A percentile compares a stretch with the other conserved stretches of the same genome.
phyloP scores from a whole-genome alignment of 2,888 invertebrate species.

The Agrilus biguttatus region DNA sequence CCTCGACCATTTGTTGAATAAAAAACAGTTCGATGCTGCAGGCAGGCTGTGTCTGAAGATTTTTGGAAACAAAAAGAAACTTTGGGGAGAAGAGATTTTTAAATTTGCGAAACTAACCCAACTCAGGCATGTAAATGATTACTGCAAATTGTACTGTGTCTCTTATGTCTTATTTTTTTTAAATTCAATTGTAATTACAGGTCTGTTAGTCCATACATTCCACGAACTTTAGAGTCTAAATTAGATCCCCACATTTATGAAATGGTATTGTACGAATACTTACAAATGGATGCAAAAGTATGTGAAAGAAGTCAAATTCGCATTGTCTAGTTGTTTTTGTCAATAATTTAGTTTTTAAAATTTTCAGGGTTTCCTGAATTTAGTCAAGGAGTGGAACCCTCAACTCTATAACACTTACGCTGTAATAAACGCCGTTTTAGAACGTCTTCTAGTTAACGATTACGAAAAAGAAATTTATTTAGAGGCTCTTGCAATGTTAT shows the following conservation, averaged over 20 bases:
- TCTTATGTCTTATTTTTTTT: not conserved
- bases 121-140: conserved; percentile 33
- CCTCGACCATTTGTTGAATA: conserved; percentile 62
- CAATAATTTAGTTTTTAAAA: not conserved
- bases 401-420: conserved; percentile 68
- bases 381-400: conserved; percentile 83
- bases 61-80: conserved; percentile 62
- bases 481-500: conserved; percentile 79
- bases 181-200: conserved; percentile 24
- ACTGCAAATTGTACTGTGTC: not conserved
- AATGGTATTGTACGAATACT: conserved; percentile 83
- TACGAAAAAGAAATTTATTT: conserved; percentile 60
- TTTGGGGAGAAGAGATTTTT: conserved; percentile 87
- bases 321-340: not conserved
- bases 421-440: conserved; percentile 74
- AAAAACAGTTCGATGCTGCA: conserved; percentile 63
- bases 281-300: conserved; percentile 64
- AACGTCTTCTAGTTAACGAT: conserved; percentile 56
- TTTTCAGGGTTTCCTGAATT: conserved; percentile 57
- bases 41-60: conserved; percentile 75
- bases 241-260: conserved; percentile 81
- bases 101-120: conserved; percentile 79
- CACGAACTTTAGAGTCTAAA: conserved; percentile 54
- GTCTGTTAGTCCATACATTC: conserved; percentile 67
- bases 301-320: not conserved